phyloP scores from a whole-genome alignment of 2,113 vertebrate genomes.

The Arenaria interpres region DNA sequence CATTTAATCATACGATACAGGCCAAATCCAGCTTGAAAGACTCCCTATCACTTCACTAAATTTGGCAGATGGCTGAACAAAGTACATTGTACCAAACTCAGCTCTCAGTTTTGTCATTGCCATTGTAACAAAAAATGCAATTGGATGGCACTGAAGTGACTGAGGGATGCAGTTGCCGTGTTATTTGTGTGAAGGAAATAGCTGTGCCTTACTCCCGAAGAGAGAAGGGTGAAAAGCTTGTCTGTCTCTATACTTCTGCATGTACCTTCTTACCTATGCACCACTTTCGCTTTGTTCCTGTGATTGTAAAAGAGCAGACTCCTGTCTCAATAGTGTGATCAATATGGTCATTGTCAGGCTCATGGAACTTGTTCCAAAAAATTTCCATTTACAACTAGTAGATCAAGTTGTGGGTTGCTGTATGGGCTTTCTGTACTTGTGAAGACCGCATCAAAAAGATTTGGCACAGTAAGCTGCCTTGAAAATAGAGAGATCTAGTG shows the following conservation, averaged over 20 bases:
- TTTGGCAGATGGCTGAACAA: conserved; percentile 38
- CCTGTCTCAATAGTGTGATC: conserved; percentile 43
- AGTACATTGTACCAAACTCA: neutral
- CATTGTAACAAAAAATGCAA: neutral
- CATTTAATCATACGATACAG: neutral
- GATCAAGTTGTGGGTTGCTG: conserved; percentile 67
- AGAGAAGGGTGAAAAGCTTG: neutral
- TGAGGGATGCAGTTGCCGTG: neutral
- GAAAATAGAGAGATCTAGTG: conserved; percentile 62
- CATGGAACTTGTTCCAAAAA: conserved; percentile 63
- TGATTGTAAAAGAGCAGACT: neutral
- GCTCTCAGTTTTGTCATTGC: neutral
- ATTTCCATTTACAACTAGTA: conserved; percentile 67
- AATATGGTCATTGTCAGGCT: conserved; percentile 68
- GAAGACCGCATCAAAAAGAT: conserved; percentile 50
- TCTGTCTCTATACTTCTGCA: neutral
- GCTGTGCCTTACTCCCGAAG: neutral
- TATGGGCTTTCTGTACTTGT: conserved; percentile 65
- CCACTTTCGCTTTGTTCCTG: neutral
- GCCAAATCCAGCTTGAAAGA: conserved; percentile 43
- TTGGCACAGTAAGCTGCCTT: conserved; percentile 34
- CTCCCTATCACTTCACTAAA: conserved; percentile 43
- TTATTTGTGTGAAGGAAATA: neutral
- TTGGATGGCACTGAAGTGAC: neutral
- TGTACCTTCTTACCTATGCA: neutral